phyloP scores from a whole-genome alignment of 1,140 invertebrate species.

The Panulirus ornatus region DNA sequence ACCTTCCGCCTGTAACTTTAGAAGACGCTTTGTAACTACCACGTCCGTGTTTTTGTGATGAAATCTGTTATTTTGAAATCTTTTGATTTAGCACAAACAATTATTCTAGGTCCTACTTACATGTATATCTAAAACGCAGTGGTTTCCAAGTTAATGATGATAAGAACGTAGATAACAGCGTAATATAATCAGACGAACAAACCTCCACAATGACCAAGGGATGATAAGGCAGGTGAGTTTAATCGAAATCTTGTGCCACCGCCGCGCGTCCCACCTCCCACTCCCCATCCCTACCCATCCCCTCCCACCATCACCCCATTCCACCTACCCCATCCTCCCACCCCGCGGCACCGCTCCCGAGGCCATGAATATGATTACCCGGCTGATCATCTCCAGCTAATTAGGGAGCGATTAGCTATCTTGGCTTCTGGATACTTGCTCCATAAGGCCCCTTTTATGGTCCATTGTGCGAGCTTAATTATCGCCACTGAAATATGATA shows the following conservation, averaged over 20 bases:
- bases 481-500: slow-evolving; percentile 52
- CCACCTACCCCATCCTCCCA: not conserved
- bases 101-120: too few species aligned
- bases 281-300: not conserved
- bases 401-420: slow-evolving; percentile 58
- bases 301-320: too few species aligned
- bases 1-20: too few species aligned
- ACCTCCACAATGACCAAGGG: not conserved
- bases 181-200: not conserved
- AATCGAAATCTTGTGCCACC: slow-evolving; percentile 24
- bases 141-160: too few species aligned
- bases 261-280: too few species aligned
- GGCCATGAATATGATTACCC: slow-evolving; percentile 50
- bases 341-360: not conserved
- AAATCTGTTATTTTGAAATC: too few species aligned
- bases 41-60: too few species aligned
- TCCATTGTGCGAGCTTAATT: slow-evolving; percentile 49
- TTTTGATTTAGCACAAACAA: too few species aligned
- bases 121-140: too few species aligned
- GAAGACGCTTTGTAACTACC: too few species aligned
- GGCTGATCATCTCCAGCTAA: slow-evolving; percentile 60
- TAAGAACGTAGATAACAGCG: not conserved
- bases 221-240: slow-evolving; percentile 32
- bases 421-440: slow-evolving; percentile 39
- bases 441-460: slow-evolving; percentile 54